phyloP scores from a whole-genome alignment of 2,888 invertebrate species.

The Ichneumoninae sp. region DNA sequence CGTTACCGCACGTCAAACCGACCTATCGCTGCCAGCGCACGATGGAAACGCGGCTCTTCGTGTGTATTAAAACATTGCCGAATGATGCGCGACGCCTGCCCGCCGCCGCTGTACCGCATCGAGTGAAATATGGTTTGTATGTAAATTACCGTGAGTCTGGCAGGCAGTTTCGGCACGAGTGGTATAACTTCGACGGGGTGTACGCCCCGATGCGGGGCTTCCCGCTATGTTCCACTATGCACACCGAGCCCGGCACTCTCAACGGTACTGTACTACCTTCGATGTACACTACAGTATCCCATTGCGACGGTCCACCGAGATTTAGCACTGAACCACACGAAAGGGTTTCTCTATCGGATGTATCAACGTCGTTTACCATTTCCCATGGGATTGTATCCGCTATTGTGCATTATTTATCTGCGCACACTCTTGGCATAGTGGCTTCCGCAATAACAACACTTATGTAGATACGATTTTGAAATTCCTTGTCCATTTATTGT shows the following conservation, averaged over 20 bases:
- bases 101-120: conserved; percentile 16
- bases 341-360: conserved; percentile 33
- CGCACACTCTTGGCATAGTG: conserved; percentile 6
- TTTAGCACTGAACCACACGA: conserved; percentile 49
- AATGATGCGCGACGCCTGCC: conserved; percentile 47
- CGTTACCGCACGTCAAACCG: conserved; percentile 52
- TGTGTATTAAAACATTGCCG: conserved; percentile 50
- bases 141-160: conserved; percentile 61
- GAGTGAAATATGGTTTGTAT: conserved; percentile 64
- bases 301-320: conserved; percentile 52
- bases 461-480: neutral
- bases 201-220: conserved; percentile 55
- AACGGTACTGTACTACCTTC: conserved; percentile 13
- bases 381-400: conserved; percentile 6
- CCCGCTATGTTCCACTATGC: conserved; percentile 43
- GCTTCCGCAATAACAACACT: neutral
- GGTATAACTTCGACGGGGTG: conserved; percentile 54
- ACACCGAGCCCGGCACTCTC: conserved; percentile 41
- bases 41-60: conserved; percentile 22
- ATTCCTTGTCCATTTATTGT: neutral
- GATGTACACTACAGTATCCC: conserved; percentile 19
- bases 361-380: conserved; percentile 56
- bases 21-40: conserved; percentile 28
- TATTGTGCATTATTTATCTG: conserved; percentile 18
- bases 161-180: conserved; percentile 52